Percentiles rank a stretch among this genome's conserved stretches.
These are phyloP conservation scores for Vimba vimba DNA, from an alignment of 2,113 vertebrate genomes.

Conservation along the genomic window DNA sequence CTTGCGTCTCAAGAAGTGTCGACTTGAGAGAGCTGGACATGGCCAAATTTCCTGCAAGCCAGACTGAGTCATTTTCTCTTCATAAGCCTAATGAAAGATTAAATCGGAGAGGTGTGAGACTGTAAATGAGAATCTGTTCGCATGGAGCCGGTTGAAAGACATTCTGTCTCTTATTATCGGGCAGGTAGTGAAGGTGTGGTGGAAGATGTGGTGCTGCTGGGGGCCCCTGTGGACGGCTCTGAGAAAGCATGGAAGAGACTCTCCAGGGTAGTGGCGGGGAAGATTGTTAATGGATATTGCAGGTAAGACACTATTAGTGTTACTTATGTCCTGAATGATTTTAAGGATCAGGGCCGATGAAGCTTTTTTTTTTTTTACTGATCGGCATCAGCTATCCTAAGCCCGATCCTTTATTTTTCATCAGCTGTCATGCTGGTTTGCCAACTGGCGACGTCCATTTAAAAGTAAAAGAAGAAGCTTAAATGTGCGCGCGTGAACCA, in stretches of 20 bases:
- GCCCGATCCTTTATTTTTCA: too few relatives aligned
- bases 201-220: slow-evolving; percentile 90
- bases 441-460: too few relatives aligned
- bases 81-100: slow-evolving; percentile 4
- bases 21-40: not conserved
- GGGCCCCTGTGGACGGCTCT: slow-evolving; percentile 92
- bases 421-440: too few relatives aligned
- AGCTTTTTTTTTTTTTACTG: too few relatives aligned
- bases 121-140: slow-evolving; percentile 31
- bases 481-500: too few relatives aligned
- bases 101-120: slow-evolving; percentile 34
- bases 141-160: slow-evolving; percentile 25
- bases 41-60: not conserved
- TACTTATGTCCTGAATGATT: too few relatives aligned
- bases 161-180: slow-evolving; percentile 36
- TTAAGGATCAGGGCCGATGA: too few relatives aligned
- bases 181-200: slow-evolving; percentile 88
- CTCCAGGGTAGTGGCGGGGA: slow-evolving; percentile 86
- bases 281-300: slow-evolving; percentile 93
- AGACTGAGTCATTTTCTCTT: not conserved
- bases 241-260: slow-evolving; percentile 87
- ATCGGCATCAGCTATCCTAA: too few relatives aligned
- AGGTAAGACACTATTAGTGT: slow-evolving; percentile 74
- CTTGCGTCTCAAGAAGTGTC: not conserved
- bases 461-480: too few relatives aligned